Base-by-base conservation (phyloP, 2,888 invertebrate species). In the Ochlodes sylvanus region DNA sequence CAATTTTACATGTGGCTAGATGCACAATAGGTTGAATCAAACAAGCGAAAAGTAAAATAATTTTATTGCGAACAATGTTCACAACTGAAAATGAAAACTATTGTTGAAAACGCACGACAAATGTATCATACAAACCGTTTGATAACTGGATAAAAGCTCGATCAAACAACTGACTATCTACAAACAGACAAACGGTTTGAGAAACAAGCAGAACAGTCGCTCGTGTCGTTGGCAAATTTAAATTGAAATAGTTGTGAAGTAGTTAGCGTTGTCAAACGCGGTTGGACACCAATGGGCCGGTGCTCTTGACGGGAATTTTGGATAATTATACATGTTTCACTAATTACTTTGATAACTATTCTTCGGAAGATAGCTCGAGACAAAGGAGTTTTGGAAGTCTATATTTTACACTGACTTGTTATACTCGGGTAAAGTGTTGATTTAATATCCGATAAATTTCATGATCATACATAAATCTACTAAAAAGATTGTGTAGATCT, bases 191-290 rank as follows among this genome's bases (percentile, higher is more conserved):
- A 62, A 62, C 62, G 0, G 62, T 38, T 52, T 21, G 44, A 44
- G 50, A 19, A 62, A 62, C 38, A 41, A n/a, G 38, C 10, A 38
- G 32, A 38, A 17, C 50, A 17, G 21, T 12, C 54, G 42, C 34
- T 15, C 27, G 44, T 44, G 55, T 63, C 44, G 27, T 17, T 44
- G 41, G 55, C 44, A 64, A 69, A 72, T 71, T 70, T 67, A 73
- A 74, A 77, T 76, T 76, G 74, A 68, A 74, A 72, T 73, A 73
- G 73, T 70, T 72, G 57, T 69, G 65, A 73, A 71, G 75, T 69
- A 57, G 56, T 57, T 71, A 55, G 68, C 57, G 14, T 34, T 56
- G 72, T 70, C 73, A 75, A 72, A 73, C 55, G 65, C 69, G 69
- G 63, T 71, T 66, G 71, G 69, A 71, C 70, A 67, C 44, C 41